Evolutionary conservation across 2,113 vertebrate genomes (phyloP), one percentile per base, ranked within the genome.

Genomic region (Pelmatolapia mariae): DNA sequence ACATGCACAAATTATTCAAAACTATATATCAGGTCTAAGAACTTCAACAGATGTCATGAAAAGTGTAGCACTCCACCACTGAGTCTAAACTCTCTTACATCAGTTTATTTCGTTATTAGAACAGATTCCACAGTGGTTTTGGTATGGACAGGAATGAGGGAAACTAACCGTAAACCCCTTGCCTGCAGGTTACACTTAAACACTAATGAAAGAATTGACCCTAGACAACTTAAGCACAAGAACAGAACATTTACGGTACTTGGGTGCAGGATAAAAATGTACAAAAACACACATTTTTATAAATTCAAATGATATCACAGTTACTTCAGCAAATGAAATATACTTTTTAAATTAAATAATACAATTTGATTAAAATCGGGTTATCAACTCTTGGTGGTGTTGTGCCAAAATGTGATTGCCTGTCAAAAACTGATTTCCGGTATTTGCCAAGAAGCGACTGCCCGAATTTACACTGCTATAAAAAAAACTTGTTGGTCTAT

Each of bases 351-450:
- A 63, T 5, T 36, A 12, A 63, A 3, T 11, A 63, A 7, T n/a
- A 63, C 0, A 4, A 2, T 7, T 2, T 63, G 18, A 36, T 36
- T 16, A 63, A 18, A 36, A 63, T 0, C 29, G 33, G 16, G 59
- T 36, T 36, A 63, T 7, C 59, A 63, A 29, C 19, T 36, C 16
- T 36, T 4, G 16, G 10, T 36, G 16, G 9, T 63, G 10, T 19
- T 63, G 29, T 63, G 29, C 16, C 59, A 63, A 63, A 63, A 19
- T 7, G 29, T 33, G 0, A 63, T 33, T 63, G 4, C 5, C 2
- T 7, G 59, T 7, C 29, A 33, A 63, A 63, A 63, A 63, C 29
- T 19, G 59, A 63, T 18, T 61, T 18, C 3, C 1, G 16, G 8
- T 61, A 61, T 61, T 61, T 19, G 5, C 29, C 57, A 61, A 33